Evolutionary conservation across 2,888 invertebrate genomes (phyloP).

Genomic region (Lysandra coridon): DNA sequence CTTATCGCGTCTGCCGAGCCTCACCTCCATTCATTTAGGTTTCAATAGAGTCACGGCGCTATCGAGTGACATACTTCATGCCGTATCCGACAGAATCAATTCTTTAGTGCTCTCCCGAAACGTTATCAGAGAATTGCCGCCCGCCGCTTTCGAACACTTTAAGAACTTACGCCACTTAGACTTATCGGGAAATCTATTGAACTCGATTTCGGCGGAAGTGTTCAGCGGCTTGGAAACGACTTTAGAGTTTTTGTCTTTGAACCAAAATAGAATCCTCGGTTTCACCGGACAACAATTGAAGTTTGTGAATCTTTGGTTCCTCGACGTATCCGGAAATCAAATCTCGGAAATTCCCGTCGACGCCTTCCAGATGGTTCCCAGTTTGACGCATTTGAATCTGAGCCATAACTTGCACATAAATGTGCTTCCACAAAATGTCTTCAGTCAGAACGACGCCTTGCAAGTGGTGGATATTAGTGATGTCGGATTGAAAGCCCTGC

Average conservation of each 20-base stretch:
- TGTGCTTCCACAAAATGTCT: conserved; percentile 83
- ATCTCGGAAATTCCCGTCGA: conserved; percentile 85
- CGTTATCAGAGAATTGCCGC: conserved; percentile 91
- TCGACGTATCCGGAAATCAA: conserved; percentile 91
- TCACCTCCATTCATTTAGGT: conserved; percentile 88
- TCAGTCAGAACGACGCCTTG: conserved; percentile 85
- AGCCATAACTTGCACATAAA: conserved; percentile 86
- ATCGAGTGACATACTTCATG: conserved; percentile 87
- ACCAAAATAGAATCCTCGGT: conserved; percentile 86
- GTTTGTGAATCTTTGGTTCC: conserved; percentile 82
- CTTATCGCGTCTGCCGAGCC: conserved; percentile 87
- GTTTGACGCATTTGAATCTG: conserved; percentile 86
- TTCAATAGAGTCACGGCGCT: conserved; percentile 93
- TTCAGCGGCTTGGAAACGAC: conserved; percentile 88
- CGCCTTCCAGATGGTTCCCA: conserved; percentile 84
- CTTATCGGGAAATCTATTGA: conserved; percentile 89
- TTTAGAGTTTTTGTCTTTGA: conserved; percentile 85
- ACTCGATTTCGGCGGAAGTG: conserved; percentile 85
- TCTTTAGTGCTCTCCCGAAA: conserved; percentile 89
- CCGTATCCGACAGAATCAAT: conserved; percentile 86
- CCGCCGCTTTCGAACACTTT: conserved; percentile 89
- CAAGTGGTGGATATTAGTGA: conserved; percentile 86
- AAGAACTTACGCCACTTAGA: conserved; percentile 86
- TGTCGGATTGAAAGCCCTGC: conserved; percentile 86
- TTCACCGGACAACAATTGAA: conserved; percentile 83